Evolutionary conservation across 2,888 invertebrate genomes (phyloP).

Genomic region (Nezara viridula): DNA sequence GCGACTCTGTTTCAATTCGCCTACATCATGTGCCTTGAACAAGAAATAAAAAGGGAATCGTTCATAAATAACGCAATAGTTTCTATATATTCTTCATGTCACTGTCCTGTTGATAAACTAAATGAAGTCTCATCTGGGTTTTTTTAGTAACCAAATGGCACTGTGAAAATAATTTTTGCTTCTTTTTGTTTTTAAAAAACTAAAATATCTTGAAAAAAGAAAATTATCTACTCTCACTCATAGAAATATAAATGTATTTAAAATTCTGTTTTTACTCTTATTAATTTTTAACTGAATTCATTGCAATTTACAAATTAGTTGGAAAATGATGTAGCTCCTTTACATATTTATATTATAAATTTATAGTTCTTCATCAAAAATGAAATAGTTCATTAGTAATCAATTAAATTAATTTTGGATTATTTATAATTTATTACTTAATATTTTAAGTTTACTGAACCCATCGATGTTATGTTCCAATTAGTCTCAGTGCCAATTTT

Average conservation of each 20-base stretch:
- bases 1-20: background rate
- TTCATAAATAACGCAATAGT: background rate
- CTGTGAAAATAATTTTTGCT: background rate
- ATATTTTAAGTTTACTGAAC: background rate
- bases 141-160: background rate
- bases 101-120: background rate
- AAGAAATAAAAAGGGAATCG: background rate
- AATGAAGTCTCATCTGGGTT: background rate
- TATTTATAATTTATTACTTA: slow-evolving; percentile 27
- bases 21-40: background rate
- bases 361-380: background rate
- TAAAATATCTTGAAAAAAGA: background rate
- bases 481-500: slow-evolving; percentile 36
- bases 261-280: background rate
- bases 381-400: background rate
- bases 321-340: background rate
- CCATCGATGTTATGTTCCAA: slow-evolving; percentile 46
- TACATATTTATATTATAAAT: background rate
- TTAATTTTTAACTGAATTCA: background rate
- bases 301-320: background rate
- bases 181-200: background rate
- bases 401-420: background rate
- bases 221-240: background rate
- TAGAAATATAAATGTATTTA: background rate
- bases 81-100: background rate